A percentile compares a stretch with the other conserved stretches of the same genome.
phyloP scores from a whole-genome alignment of 1,140 invertebrate genomes.

The Zaprionus tsacasi region DNA sequence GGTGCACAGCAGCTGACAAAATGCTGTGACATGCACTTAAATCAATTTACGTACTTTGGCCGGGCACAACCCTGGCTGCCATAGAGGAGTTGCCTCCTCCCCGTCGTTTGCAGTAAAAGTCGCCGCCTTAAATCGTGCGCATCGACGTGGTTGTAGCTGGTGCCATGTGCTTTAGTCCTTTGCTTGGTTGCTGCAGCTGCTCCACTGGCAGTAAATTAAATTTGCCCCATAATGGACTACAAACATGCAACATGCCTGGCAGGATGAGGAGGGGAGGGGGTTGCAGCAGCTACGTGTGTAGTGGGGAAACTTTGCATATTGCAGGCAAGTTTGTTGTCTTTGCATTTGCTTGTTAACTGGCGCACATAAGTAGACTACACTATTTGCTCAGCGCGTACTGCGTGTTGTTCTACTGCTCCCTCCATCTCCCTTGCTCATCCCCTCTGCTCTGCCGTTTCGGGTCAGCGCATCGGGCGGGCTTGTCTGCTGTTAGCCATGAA shows the following conservation, averaged over 20 bases:
- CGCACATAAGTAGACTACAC: slow-evolving; percentile 44
- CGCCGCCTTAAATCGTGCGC: slow-evolving; percentile 68
- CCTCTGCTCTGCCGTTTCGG: slow-evolving; percentile 28
- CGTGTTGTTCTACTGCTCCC: not conserved
- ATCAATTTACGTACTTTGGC: slow-evolving; percentile 67
- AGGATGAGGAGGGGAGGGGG: not conserved
- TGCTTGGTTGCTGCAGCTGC: slow-evolving; percentile 6
- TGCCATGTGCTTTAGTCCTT: slow-evolving; percentile 41
- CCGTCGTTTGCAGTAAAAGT: slow-evolving; percentile 42
- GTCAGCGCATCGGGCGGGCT: slow-evolving; percentile 37
- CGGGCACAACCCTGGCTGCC: not conserved
- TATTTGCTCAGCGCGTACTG: slow-evolving; percentile 30
- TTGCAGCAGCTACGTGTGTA: slow-evolving; percentile 25
- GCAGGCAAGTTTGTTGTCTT: slow-evolving; percentile 29
- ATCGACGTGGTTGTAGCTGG: slow-evolving; percentile 42
- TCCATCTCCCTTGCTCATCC: not conserved
- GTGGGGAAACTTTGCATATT: slow-evolving; percentile 69
- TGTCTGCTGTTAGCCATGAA: slow-evolving; percentile 41
- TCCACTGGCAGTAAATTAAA: slow-evolving; percentile 70
- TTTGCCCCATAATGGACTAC: slow-evolving; percentile 74
- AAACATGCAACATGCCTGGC: slow-evolving; percentile 52
- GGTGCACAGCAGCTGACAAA: slow-evolving; percentile 37
- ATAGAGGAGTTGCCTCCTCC: not conserved
- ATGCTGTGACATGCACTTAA: slow-evolving; percentile 80
- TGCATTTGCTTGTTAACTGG: slow-evolving; percentile 38